Evolutionary conservation across 30 jellyfish, hydroid and myxozoan species (phyloP).

Genomic region (Pelagia noctiluca): DNA sequence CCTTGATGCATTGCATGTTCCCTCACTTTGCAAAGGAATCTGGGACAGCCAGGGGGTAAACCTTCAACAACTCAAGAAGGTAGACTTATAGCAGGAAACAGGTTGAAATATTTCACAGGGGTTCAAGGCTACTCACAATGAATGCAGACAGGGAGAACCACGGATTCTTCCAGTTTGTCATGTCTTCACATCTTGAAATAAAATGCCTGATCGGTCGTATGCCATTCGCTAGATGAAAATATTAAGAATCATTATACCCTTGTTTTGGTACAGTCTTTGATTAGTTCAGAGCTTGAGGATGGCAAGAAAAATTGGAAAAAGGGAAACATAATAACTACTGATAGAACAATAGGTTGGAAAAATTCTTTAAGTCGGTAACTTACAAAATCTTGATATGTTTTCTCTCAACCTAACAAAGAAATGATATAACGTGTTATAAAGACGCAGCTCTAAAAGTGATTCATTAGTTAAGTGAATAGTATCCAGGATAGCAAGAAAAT

Average conservation of each 20-base stretch:
- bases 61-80: too few relatives aligned
- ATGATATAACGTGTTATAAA: background rate
- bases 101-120: too few relatives aligned
- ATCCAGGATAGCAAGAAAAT: background rate
- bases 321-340: background rate
- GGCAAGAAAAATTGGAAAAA: background rate
- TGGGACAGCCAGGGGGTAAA: too few relatives aligned
- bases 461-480: background rate
- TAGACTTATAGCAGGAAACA: too few relatives aligned
- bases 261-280: too few relatives aligned
- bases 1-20: too few relatives aligned
- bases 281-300: too few relatives aligned
- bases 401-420: conserved; percentile 73
- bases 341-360: too few relatives aligned
- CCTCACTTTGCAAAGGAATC: too few relatives aligned
- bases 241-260: background rate
- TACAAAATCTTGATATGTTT: conserved; percentile 90
- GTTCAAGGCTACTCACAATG: conserved; percentile 52
- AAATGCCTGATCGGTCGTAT: conserved; percentile 70
- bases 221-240: conserved; percentile 77
- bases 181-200: conserved; percentile 30
- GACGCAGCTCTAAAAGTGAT: too few relatives aligned
- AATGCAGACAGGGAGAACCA: conserved; percentile 79
- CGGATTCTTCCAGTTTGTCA: conserved; percentile 88
- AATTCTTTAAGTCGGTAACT: conserved; percentile 45